These are phyloP conservation scores for Temnothorax longispinosus DNA, from an alignment of 1,140 invertebrate genomes.

Conservation along the genomic window DNA sequence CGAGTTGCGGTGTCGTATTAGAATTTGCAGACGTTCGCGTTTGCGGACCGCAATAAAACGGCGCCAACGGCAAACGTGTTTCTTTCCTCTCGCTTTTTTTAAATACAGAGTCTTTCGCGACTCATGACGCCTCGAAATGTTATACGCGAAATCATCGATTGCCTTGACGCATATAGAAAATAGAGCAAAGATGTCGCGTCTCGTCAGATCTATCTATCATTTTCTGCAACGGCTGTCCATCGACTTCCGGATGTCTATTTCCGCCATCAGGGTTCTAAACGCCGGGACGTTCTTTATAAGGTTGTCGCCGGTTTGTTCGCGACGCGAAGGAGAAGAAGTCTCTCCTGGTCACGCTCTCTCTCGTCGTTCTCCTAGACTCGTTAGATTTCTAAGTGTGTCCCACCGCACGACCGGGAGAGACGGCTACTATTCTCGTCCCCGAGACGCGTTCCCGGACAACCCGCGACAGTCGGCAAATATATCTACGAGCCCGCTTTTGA, in stretches of 20 bases:
- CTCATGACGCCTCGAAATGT: not conserved
- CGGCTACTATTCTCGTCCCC: constrained; percentile 82
- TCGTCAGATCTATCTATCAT: not conserved
- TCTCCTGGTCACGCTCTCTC: not conserved
- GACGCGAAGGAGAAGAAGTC: constrained; percentile 27
- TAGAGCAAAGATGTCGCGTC: not conserved
- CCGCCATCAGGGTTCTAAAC: not conserved
- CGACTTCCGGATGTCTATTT: constrained; percentile 32
- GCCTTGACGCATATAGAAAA: not conserved
- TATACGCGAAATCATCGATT: not conserved
- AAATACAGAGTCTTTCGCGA: not conserved
- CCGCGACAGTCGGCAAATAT: constrained; percentile 79
- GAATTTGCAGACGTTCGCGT: constrained; percentile 59
- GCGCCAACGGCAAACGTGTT: not conserved
- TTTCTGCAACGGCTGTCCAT: not conserved
- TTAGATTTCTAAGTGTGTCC: constrained; percentile 64
- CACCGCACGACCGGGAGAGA: constrained; percentile 67
- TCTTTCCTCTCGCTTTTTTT: not conserved
- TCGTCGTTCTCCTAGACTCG: constrained; percentile 55
- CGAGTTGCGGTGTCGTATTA: constrained; percentile 63
- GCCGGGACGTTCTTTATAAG: constrained; percentile 5
- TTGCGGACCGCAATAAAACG: constrained; percentile 12
- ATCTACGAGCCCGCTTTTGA: constrained; percentile 74
- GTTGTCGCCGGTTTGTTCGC: not conserved
- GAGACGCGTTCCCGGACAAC: constrained; percentile 77